These are phyloP conservation scores for Drosophila sulfurigaster DNA, from an alignment of 1,140 invertebrate species.

Conservation along the genomic window DNA sequence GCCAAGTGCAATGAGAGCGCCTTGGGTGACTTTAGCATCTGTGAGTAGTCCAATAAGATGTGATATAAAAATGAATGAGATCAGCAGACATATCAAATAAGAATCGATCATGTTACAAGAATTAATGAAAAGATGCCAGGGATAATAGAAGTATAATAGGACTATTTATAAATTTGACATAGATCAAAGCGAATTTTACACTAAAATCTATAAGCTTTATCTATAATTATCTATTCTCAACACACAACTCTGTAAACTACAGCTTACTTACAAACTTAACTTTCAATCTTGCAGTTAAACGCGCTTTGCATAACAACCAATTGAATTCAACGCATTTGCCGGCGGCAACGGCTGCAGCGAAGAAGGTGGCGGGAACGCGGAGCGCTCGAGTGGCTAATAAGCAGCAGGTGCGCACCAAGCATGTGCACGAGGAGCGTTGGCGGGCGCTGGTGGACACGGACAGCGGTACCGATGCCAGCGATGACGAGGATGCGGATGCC, in stretches of 20 bases:
- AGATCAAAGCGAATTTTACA: no score
- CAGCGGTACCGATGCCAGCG: slow-evolving; percentile 63
- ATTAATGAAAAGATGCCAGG: no score
- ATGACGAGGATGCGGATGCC: slow-evolving; percentile 62
- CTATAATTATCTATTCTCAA: no score
- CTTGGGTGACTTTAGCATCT: slow-evolving; percentile 71
- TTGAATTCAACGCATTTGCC: slow-evolving; percentile 72
- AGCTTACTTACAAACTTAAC: no score
- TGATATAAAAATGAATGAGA: no score
- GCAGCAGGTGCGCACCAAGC: slow-evolving; percentile 36
- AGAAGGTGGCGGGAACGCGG: not conserved
- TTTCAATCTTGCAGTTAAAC: slow-evolving; percentile 48
- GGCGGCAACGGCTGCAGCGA: not conserved
- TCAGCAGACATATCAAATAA: no score
- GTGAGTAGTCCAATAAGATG: slow-evolving; percentile 42
- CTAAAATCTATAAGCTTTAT: no score
- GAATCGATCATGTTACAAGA: no score
- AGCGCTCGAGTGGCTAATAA: slow-evolving; percentile 32
- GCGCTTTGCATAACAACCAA: slow-evolving; percentile 55
- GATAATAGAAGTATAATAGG: no score
- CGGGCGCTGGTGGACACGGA: slow-evolving; percentile 63
- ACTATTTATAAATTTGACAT: no score
- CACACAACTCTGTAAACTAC: not conserved
- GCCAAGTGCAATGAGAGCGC: slow-evolving; percentile 54
- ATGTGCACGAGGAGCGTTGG: slow-evolving; percentile 66